Percentiles rank a stretch among this genome's conserved stretches.
Evolutionary conservation across 2,113 vertebrate species (phyloP).

Genomic region (Hassar affinis): DNA sequence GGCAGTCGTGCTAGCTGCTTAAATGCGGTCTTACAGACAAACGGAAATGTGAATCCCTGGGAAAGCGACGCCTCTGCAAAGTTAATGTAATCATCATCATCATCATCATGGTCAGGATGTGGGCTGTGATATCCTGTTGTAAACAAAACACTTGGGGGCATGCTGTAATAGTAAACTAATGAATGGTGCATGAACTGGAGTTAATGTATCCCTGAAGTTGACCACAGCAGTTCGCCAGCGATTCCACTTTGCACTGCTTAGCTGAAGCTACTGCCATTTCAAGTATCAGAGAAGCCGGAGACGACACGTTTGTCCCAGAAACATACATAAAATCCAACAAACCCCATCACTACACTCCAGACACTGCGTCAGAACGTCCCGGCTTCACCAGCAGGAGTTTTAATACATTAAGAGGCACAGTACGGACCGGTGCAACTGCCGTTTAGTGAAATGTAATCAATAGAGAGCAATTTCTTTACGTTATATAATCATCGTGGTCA

Average conservation of each 20-base stretch:
- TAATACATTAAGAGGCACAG: conserved; percentile 5
- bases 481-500: background rate
- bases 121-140: background rate
- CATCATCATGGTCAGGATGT: too few species aligned
- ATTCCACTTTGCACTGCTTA: background rate
- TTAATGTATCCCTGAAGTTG: too few species aligned
- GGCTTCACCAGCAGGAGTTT: background rate
- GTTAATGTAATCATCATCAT: background rate
- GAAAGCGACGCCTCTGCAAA: background rate
- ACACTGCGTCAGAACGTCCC: background rate
- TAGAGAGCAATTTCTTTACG: background rate
- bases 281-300: background rate
- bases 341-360: background rate
- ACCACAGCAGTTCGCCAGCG: background rate
- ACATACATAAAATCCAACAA: background rate
- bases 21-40: background rate
- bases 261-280: background rate
- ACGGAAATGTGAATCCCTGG: background rate
- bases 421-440: background rate
- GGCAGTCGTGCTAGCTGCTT: too few species aligned
- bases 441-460: background rate
- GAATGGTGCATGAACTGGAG: background rate
- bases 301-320: background rate
- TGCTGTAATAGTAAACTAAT: background rate
- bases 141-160: background rate